phyloP scores from a whole-genome alignment of 2,888 invertebrate genomes.

The Drosophila infuscata region DNA sequence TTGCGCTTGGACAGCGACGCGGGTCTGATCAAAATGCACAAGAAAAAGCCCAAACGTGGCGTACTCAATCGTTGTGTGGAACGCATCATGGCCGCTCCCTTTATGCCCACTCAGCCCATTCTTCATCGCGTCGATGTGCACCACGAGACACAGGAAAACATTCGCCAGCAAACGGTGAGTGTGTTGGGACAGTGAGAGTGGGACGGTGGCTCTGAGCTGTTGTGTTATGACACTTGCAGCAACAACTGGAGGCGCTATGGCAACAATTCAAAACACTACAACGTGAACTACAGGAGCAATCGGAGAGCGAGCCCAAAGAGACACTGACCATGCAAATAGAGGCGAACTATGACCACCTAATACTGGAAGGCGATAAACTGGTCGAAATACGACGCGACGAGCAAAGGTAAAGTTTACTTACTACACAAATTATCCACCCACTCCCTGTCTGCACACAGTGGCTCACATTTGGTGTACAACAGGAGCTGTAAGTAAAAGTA shows the following conservation, averaged over 20 bases:
- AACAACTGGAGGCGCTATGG: slow-evolving; percentile 83
- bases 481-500: neutral
- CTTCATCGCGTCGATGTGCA: slow-evolving; percentile 82
- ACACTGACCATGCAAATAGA: slow-evolving; percentile 84
- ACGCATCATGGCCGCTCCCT: slow-evolving; percentile 73
- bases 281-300: slow-evolving; percentile 82
- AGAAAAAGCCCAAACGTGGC: slow-evolving; percentile 66
- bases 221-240: slow-evolving; percentile 58
- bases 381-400: slow-evolving; percentile 82
- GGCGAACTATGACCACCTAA: slow-evolving; percentile 84
- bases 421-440: slow-evolving; percentile 29
- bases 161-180: slow-evolving; percentile 82
- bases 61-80: slow-evolving; percentile 67
- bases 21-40: slow-evolving; percentile 53
- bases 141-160: slow-evolving; percentile 82
- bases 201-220: neutral
- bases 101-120: slow-evolving; percentile 80
- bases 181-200: neutral
- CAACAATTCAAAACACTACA: slow-evolving; percentile 84
- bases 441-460: slow-evolving; percentile 27
- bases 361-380: slow-evolving; percentile 83
- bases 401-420: slow-evolving; percentile 66
- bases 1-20: slow-evolving; percentile 46
- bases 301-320: slow-evolving; percentile 83
- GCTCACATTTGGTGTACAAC: neutral